Base-by-base conservation (phyloP, 2,888 invertebrate species). In the Lepeophtheirus nordmannii region DNA sequence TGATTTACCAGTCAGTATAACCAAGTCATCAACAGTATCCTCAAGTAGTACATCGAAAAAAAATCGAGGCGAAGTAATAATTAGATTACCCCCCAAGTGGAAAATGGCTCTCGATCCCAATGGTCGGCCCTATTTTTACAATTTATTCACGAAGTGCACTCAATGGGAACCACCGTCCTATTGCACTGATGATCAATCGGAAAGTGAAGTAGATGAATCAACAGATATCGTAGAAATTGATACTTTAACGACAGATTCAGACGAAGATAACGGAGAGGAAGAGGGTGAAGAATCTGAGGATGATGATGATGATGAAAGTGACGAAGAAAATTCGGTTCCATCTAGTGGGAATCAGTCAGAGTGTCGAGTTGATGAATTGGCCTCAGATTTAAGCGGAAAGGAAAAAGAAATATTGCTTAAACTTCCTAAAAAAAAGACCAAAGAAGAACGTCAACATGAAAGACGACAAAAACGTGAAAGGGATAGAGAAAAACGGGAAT, bases 111-210 rank as follows among this genome's bases (percentile, higher is more conserved):
- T 82, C 68, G 92, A 93, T 74, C 77, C 81, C 2, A 84, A 86
- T 65, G 93, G 93, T 0, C 82, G 90, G 69, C 82, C 85, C 0
- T 96, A 93, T 76, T 97, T 91, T 78, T 97, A 93, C 77, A 91
- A 96, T 75, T 67, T 65, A 62, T 40, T 58, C n/a, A 58, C 62
- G 23, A 58, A 37, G 41, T 80, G 84, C 70, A 82, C 87, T 23
- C 88, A 87, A 73, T 90, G 90, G 90, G 77, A 82, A 70, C 86
- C 87, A 39, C 86, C 85, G 0, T 67, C 68, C 3, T 69, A 67
- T 17, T 67, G 69, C 9, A 62, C 67, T 14, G 69, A 68, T 9
- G 61, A 62, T 8, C 23, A 30, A 8, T 17, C 40, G 56, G 39
- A 17, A 14, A 38, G 38, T 14, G 57, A 46, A 8, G 53, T n/a